phyloP scores from a whole-genome alignment of 1,140 invertebrate species.

The Drosophila triauraria region DNA sequence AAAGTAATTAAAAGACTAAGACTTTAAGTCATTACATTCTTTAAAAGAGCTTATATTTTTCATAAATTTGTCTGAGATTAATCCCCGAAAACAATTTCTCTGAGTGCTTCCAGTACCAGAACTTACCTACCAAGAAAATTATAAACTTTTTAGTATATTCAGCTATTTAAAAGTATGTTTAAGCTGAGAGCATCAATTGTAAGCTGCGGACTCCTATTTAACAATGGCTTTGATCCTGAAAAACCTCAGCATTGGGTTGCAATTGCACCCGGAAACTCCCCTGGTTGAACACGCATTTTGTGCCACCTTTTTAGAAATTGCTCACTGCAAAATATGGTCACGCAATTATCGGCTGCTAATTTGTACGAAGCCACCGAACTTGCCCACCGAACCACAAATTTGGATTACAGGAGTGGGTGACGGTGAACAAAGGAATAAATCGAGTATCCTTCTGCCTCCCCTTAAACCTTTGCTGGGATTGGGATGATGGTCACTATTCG shows the following conservation, averaged over 20 bases:
- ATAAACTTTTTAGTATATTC: background rate
- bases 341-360: constrained; percentile 35
- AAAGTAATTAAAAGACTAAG: constrained; percentile 80
- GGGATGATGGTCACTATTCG: too few relatives aligned
- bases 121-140: background rate
- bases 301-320: background rate
- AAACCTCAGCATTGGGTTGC: constrained; percentile 4
- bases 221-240: background rate
- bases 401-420: constrained; percentile 23
- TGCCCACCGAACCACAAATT: constrained; percentile 47
- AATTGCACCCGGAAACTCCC: background rate
- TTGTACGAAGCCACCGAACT: constrained; percentile 5
- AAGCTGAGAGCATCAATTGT: background rate
- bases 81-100: background rate
- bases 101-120: background rate
- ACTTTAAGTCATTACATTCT: constrained; percentile 35
- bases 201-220: background rate
- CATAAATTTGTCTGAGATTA: background rate
- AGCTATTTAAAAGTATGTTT: background rate
- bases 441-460: background rate
- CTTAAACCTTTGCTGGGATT: constrained; percentile 5
- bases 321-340: constrained; percentile 14
- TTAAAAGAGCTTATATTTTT: background rate
- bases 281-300: background rate
- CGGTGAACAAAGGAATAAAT: constrained; percentile 28